These are phyloP conservation scores for Eupsilia transversa DNA, from an alignment of 2,888 invertebrate species.

Conservation along the genomic window DNA sequence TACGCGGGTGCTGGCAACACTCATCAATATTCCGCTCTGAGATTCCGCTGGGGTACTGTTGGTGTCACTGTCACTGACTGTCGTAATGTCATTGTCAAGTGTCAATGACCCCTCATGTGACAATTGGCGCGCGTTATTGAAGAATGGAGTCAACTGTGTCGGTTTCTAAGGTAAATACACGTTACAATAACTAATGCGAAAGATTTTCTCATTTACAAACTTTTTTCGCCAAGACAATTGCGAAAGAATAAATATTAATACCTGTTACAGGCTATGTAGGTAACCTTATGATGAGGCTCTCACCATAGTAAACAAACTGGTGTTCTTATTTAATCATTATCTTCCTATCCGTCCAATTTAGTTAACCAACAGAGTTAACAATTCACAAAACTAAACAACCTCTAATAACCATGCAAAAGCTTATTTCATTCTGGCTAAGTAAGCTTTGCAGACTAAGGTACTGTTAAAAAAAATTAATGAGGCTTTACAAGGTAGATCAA, in stretches of 20 bases:
- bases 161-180: constrained; percentile 74
- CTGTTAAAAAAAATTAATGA: not conserved
- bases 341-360: not conserved
- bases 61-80: not conserved
- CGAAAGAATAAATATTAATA: not conserved
- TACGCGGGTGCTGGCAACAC: not conserved
- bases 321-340: not conserved
- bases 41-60: no score
- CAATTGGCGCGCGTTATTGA: constrained; percentile 18
- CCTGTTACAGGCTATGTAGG: not conserved
- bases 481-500: not conserved
- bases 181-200: not conserved
- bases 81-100: no score
- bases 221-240: not conserved
- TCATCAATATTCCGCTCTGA: not conserved
- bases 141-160: constrained; percentile 74
- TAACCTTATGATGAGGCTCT: not conserved
- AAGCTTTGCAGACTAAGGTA: not conserved
- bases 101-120: not conserved
- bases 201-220: not conserved
- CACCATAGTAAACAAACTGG: not conserved
- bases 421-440: not conserved
- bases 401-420: not conserved
- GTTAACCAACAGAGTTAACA: not conserved
- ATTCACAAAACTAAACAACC: not conserved